Evolutionary conservation across 2,113 vertebrate genomes (phyloP), one percentile per base, ranked within the genome.

Genomic region (Motacilla tschutschensis): DNA sequence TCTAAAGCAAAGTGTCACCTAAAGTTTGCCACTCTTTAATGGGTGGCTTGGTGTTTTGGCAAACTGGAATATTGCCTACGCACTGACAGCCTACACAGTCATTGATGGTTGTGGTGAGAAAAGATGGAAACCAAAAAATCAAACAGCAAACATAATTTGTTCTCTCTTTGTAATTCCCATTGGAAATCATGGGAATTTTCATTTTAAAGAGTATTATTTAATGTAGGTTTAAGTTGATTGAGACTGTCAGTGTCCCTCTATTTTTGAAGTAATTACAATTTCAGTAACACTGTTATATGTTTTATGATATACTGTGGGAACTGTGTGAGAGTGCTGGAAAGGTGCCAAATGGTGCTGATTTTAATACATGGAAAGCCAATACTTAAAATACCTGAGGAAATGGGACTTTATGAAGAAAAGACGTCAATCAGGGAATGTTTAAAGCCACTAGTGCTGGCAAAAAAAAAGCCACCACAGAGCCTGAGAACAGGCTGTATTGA

Each of bases 401-500:
- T 6, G 26, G 44, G 26, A 79, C 65, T 87, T 79, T 35, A 28
- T 3, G 12, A 47, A 55, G 62, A 66, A 83, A 77, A 85, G 57
- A 59, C 0, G 0, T 31, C 67, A 38, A 0, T 25, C n/a, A 58
- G 43, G n/a, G 19, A 48, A 5, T 12, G 14, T 12, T 47, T 43
- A 20, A 86, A 87, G 59, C 18, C 38, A 26, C 29, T 8, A 50
- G 13, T n/a, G 46, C 40, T 28, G 59, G 38, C 6, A 50, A 54
- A 76, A 36, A 36, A 50, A 65, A 43, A 8, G 40, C 22, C 31
- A 15, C 50, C 31, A 17, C 1, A 14, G 0, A 59, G 47, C 19
- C 36, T 31, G 28, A 50, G 53, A 47, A 25, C 7, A 83, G 28
- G 21, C 31, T 64, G 17, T 7, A 28, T 0, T 41, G 26, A 53